Evolutionary conservation across 2,888 invertebrate genomes (phyloP), one percentile per base, ranked within the genome.

Genomic region (Priapulus caudatus): DNA sequence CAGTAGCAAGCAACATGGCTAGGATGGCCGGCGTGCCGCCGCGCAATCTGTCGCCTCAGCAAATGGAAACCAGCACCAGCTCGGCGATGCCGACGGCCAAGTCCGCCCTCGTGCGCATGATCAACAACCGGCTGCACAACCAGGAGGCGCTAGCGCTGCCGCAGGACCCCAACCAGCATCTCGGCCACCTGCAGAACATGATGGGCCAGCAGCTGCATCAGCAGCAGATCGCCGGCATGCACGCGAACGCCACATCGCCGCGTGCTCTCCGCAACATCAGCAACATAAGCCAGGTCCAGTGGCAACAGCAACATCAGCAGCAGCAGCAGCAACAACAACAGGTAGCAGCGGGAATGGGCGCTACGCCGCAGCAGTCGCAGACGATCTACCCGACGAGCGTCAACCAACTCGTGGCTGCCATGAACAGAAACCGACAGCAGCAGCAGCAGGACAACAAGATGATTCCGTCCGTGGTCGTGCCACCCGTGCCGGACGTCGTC

Each of bases 91-190:
- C 85, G 0, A 89, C 89, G 73, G 89, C 91, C 2, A 95, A 93
- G 75, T 92, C 92, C 0, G 93, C 93, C 0, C 75, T 95, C 53
- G 92, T 92, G 16, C 90, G 92, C 69, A 87, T 93, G 86, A 75
- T 93, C 55, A 90, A 84, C 64, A 90, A 82, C 64, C 78, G 90
- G 47, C 70, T 85, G 53, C 81, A 83, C 64, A 67, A 67, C 1
- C 54, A 56, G 18, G 43, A 19, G 55, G 67, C 2, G 33, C n/a
- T 33, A 45, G n/a, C 10, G 10, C 33, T 10, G n/a, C 33, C 33
- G n/a, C 10, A 33, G 10, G 33, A 10, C n/a, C 10, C 33, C n/a
- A n/a, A 33, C n/a, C 16, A 47, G 16, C 45, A 16, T 15, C 20
- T 20, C 2, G n/a, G 43, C 48, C 10, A 50, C 43, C 21, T 74